These are phyloP conservation scores for Felis chaus DNA, from an alignment of 2,113 vertebrate species.

Conservation along the genomic window DNA sequence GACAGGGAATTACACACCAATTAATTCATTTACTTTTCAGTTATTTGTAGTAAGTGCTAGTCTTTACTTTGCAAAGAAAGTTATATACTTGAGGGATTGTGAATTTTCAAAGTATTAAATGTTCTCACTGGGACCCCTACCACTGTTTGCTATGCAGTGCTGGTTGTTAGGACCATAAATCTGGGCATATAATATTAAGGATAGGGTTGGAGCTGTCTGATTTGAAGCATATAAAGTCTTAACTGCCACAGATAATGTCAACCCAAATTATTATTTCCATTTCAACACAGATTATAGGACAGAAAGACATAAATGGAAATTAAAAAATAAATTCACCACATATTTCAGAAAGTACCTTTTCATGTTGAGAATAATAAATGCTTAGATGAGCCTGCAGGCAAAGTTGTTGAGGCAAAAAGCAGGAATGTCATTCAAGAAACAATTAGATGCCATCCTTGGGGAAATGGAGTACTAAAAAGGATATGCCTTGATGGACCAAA, in stretches of 20 bases:
- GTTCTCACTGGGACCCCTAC: constrained; percentile 23
- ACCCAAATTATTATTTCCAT: constrained; percentile 82
- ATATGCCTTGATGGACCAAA: constrained; percentile 79
- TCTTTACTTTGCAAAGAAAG: constrained; percentile 34
- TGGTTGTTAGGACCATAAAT: constrained; percentile 64
- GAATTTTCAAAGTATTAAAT: constrained; percentile 30
- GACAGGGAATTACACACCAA: background rate
- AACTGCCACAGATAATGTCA: constrained; percentile 81
- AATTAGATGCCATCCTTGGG: constrained; percentile 82
- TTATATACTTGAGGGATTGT: background rate
- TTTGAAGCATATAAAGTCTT: constrained; percentile 76
- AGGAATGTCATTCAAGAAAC: constrained; percentile 82
- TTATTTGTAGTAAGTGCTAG: background rate
- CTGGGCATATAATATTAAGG: constrained; percentile 72
- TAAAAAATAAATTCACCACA: constrained; percentile 82
- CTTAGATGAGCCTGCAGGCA: constrained; percentile 79
- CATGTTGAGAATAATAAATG: constrained; percentile 82
- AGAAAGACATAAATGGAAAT: constrained; percentile 81
- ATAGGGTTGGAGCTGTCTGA: constrained; percentile 66
- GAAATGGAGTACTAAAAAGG: constrained; percentile 80
- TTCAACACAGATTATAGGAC: constrained; percentile 76
- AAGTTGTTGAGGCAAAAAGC: constrained; percentile 81
- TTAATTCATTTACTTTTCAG: background rate
- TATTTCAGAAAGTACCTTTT: constrained; percentile 83
- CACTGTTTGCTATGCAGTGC: constrained; percentile 62